Evolutionary conservation across 2,113 vertebrate genomes (phyloP).

Genomic region (Notechis scutatus): DNA sequence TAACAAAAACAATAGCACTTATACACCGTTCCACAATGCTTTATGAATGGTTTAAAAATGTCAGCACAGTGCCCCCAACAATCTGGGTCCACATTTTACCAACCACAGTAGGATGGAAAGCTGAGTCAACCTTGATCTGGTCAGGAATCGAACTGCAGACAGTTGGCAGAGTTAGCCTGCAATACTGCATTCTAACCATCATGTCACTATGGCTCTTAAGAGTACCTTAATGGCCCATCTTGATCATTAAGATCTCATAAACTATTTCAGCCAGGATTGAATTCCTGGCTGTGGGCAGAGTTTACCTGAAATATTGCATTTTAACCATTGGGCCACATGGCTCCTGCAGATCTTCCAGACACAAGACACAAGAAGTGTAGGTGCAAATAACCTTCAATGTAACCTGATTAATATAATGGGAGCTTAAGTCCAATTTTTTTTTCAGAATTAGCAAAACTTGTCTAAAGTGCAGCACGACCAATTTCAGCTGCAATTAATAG

Average conservation of each 20-base stretch:
- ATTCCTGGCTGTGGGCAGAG: neutral
- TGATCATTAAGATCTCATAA: too few relatives aligned
- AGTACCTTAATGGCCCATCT: too few relatives aligned
- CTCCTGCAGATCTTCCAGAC: neutral
- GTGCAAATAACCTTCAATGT: slow-evolving; percentile 29
- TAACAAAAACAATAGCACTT: neutral
- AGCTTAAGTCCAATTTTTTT: slow-evolving; percentile 44
- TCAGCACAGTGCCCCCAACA: neutral
- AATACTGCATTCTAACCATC: neutral
- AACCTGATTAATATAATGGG: slow-evolving; percentile 22
- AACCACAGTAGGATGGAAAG: neutral
- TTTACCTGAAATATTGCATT: neutral
- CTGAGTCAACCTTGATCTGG: neutral
- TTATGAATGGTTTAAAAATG: neutral
- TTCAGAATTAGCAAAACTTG: slow-evolving; percentile 20
- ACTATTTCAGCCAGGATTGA: too few relatives aligned
- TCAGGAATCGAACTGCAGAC: neutral
- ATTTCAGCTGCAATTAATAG: slow-evolving; percentile 41
- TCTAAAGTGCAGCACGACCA: slow-evolving; percentile 54
- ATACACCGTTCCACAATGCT: neutral
- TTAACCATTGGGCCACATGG: neutral
- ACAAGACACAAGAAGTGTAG: neutral
- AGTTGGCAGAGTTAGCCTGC: neutral
- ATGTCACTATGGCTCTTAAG: too few relatives aligned
- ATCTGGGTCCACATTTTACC: neutral